phyloP scores from a whole-genome alignment of 2,797 vertebrate genomes.

The Rhadinocentrus ornatus region DNA sequence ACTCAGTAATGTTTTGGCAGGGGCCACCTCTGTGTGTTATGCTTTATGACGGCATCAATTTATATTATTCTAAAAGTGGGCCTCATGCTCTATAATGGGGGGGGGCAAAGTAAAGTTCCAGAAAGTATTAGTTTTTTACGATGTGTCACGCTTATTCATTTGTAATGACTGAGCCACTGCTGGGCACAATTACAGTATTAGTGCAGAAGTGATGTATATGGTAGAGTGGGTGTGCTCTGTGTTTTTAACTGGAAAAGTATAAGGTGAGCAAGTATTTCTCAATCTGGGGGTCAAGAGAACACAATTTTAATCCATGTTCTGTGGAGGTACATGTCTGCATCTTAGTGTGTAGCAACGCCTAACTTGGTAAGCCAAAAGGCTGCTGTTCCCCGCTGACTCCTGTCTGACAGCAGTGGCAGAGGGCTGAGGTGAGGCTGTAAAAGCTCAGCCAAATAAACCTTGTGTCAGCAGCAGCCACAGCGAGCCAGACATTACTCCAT shows the following conservation, averaged over 20 bases:
- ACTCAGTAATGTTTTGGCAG: slow-evolving; percentile 40
- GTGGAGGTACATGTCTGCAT: background rate
- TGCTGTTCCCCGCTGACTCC: slow-evolving; percentile 58
- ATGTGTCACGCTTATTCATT: slow-evolving; percentile 72
- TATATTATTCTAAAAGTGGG: slow-evolving; percentile 42
- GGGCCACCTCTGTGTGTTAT: slow-evolving; percentile 28
- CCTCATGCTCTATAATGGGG: slow-evolving; percentile 50
- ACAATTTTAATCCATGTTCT: slow-evolving; percentile 9
- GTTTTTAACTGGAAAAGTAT: slow-evolving; percentile 16
- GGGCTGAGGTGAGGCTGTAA: slow-evolving; percentile 62
- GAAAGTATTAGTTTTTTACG: slow-evolving; percentile 70
- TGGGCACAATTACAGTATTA: slow-evolving; percentile 61
- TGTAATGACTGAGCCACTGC: slow-evolving; percentile 64
- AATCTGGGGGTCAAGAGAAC: background rate
- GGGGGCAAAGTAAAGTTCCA: slow-evolving; percentile 58
- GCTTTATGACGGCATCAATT: slow-evolving; percentile 57
- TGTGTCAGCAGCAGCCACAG: slow-evolving; percentile 62
- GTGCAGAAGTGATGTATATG: slow-evolving; percentile 17
- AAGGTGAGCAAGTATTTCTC: slow-evolving; percentile 39
- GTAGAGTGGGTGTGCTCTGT: slow-evolving; percentile 6
- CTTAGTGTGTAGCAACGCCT: slow-evolving; percentile 21
- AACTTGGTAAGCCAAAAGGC: slow-evolving; percentile 36
- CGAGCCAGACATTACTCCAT: slow-evolving; percentile 72
- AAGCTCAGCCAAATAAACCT: slow-evolving; percentile 71
- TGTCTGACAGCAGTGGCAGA: slow-evolving; percentile 66